Percentiles rank a stretch among this genome's conserved stretches.
Conservation (phyloP, 2,113 vertebrate genomes). For the Lepidothrix coronata region DNA sequence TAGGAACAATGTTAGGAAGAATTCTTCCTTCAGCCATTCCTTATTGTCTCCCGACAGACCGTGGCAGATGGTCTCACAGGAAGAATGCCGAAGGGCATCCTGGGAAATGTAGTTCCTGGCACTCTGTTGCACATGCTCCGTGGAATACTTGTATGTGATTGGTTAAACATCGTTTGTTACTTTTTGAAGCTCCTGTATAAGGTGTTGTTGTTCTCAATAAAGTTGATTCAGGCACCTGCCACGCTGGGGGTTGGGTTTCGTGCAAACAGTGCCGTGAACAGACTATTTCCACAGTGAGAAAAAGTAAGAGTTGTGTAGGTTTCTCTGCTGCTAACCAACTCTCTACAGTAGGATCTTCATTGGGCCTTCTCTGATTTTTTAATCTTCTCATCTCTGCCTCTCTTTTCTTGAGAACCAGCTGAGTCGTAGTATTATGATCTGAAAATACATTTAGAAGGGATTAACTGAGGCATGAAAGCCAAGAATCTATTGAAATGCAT, state of each 20-base stretch:
- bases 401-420: not conserved
- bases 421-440: not conserved
- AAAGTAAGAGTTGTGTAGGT: not conserved
- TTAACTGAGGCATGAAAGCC: not conserved
- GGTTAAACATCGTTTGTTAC: too few species aligned
- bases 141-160: too few species aligned
- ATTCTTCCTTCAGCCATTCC: not conserved
- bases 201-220: too few species aligned
- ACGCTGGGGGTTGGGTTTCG: too few species aligned
- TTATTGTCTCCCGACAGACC: not conserved
- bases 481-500: not conserved
- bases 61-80: too few species aligned
- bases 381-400: not conserved
- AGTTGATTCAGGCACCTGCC: too few species aligned
- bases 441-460: not conserved
- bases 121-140: too few species aligned
- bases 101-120: too few species aligned
- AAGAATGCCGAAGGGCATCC: too few species aligned
- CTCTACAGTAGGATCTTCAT: not conserved
- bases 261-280: too few species aligned
- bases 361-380: not conserved
- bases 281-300: not conserved
- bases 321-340: not conserved
- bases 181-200: too few species aligned
- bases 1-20: not conserved